Evolutionary conservation across 2,888 invertebrate species (phyloP), one percentile per base, ranked within the genome.

Genomic region (Graphium colonna): DNA sequence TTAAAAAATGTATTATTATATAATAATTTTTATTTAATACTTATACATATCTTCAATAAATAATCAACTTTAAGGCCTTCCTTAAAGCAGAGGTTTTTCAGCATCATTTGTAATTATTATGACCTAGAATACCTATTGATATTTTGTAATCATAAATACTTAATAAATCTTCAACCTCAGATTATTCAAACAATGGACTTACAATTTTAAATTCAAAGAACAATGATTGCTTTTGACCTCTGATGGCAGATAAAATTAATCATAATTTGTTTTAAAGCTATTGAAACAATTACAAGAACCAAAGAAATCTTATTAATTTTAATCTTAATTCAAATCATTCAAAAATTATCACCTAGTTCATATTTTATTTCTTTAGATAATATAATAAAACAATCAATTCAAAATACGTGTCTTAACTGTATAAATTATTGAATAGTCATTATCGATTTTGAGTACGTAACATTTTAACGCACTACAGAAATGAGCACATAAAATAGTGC

Each of bases 361-460:
- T n/a, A n/a, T n/a, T n/a, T n/a, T n/a, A n/a, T n/a, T n/a, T n/a
- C n/a, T n/a, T n/a, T n/a, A n/a, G n/a, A n/a, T n/a, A n/a, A n/a
- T n/a, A n/a, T n/a, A n/a, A n/a, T n/a, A n/a, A n/a, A n/a, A n/a
- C n/a, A n/a, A n/a, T n/a, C n/a, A n/a, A n/a, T n/a, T n/a, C n/a
- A n/a, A n/a, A n/a, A n/a, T n/a, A n/a, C n/a, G n/a, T n/a, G n/a
- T n/a, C n/a, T n/a, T n/a, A n/a, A n/a, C n/a, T n/a, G n/a, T n/a
- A 21, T 21, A 21, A 21, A 3, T 21, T 21, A 21, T 21, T 21
- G 21, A 21, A 21, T 21, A 21, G 21, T 21, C 2, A 3, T 21
- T 21, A 21, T 39, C 16, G 17, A 49, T 42, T 46, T 49, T 42
- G 31, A 42, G 41, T 41, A 49, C 31, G 41, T 31, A 49, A 49